Percentiles rank a stretch among this genome's conserved stretches.
Conservation (phyloP, 2,888 invertebrate species). For the Mesopsocus fuscifrons region DNA sequence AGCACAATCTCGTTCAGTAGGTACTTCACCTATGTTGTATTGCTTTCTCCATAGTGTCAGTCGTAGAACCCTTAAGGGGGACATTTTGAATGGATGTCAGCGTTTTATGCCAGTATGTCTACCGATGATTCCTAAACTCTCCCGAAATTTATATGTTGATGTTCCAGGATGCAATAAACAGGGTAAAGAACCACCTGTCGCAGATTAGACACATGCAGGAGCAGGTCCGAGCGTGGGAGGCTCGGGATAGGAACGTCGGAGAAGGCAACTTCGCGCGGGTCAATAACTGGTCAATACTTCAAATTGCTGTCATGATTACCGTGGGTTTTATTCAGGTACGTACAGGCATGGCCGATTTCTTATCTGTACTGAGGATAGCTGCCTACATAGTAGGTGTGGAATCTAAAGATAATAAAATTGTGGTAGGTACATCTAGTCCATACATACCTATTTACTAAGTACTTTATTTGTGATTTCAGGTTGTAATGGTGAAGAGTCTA, state of each 20-base stretch:
- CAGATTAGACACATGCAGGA: conserved; percentile 47
- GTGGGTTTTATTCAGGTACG: conserved; percentile 44
- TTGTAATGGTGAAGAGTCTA: conserved; percentile 57
- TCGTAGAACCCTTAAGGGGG: conserved; percentile 27
- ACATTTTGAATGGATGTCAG: no score
- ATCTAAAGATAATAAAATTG: no score
- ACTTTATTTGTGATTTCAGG: conserved; percentile 28
- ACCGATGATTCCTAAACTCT: no score
- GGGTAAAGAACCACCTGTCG: conserved; percentile 38
- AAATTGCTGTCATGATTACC: conserved; percentile 48
- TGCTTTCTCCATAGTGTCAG: conserved; percentile 17
- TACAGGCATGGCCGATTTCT: no score
- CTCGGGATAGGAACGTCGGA: conserved; percentile 60
- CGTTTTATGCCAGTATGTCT: no score
- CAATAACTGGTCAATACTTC: conserved; percentile 56
- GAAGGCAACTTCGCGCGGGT: conserved; percentile 67
- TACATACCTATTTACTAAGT: no score
- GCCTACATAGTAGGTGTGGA: no score
- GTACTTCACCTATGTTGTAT: no score
- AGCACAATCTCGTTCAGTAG: conserved; percentile 8
- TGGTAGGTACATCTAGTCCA: no score
- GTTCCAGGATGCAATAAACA: conserved; percentile 43
- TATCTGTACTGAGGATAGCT: no score
- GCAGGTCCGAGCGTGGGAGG: conserved; percentile 50
- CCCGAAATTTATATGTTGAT: no score